phyloP scores from a whole-genome alignment of 2,113 vertebrate species.

The Zingel zingel region DNA sequence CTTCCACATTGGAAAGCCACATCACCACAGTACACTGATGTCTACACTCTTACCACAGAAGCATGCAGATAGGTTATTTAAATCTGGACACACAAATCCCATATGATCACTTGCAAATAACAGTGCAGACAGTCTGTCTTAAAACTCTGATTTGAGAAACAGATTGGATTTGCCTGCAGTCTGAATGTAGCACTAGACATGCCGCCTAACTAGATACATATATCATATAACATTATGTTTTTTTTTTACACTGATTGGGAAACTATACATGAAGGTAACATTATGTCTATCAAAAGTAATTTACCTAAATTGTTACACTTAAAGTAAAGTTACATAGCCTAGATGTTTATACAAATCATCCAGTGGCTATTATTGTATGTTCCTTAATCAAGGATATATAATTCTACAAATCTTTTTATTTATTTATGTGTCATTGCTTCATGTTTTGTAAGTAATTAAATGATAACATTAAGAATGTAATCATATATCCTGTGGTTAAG shows the following conservation, averaged over 20 bases:
- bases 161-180: too few relatives aligned
- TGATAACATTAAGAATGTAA: constrained; percentile 28
- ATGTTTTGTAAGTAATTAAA: constrained; percentile 41
- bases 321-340: not conserved
- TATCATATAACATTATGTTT: too few relatives aligned
- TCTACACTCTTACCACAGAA: too few relatives aligned
- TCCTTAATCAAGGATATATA: not conserved
- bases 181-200: too few relatives aligned
- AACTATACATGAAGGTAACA: not conserved
- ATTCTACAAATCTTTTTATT: constrained; percentile 1
- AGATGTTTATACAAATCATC: not conserved
- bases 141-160: too few relatives aligned
- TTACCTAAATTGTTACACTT: not conserved
- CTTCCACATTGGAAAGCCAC: too few relatives aligned
- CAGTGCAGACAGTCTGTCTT: too few relatives aligned
- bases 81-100: too few relatives aligned
- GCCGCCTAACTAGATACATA: too few relatives aligned
- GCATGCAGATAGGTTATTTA: too few relatives aligned
- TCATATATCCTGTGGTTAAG: constrained; percentile 45
- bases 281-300: not conserved
- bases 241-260: not conserved
- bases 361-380: not conserved
- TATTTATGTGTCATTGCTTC: not conserved
- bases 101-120: too few relatives aligned
- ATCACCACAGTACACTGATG: too few relatives aligned